A percentile compares a stretch with the other conserved stretches of the same genome.
These are phyloP conservation scores for Porites cylindrica DNA, from an alignment of 92 coral and sea anemone species.

Conservation along the genomic window DNA sequence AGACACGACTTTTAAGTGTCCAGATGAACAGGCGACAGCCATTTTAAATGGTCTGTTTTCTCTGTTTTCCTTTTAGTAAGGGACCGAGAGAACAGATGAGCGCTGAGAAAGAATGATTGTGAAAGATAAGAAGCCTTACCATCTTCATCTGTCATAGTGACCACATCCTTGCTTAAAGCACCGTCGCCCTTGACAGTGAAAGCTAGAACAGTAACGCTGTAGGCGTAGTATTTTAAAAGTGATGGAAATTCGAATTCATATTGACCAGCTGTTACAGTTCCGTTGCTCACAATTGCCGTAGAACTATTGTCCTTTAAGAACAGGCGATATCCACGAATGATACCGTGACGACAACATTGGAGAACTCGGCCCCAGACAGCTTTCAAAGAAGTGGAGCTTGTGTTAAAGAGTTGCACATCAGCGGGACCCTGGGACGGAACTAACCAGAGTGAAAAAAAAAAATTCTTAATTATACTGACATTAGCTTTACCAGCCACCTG, in stretches of 20 bases:
- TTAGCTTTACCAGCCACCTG: too few relatives aligned
- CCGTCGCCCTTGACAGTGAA: conserved; percentile 78
- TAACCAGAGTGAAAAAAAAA: not conserved
- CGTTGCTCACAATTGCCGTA: not conserved
- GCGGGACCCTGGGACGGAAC: conserved; percentile 64
- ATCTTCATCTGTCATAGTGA: conserved; percentile 75
- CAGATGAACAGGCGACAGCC: too few relatives aligned
- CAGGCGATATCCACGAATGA: conserved; percentile 74
- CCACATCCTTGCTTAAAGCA: conserved; percentile 20
- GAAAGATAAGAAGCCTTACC: conserved; percentile 36
- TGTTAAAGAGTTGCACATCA: conserved; percentile 34
- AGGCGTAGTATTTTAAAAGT: conserved; percentile 52
- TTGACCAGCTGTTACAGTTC: conserved; percentile 7
- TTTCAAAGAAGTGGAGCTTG: conserved; percentile 61
- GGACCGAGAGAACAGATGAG: too few relatives aligned
- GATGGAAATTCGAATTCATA: conserved; percentile 7
- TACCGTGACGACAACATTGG: conserved; percentile 50
- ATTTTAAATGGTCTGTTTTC: too few relatives aligned
- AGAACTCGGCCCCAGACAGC: conserved; percentile 65
- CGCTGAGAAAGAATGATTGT: too few relatives aligned
- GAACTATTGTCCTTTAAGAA: conserved; percentile 42
- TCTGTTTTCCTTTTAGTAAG: too few relatives aligned
- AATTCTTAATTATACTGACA: not conserved
- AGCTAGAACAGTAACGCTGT: conserved; percentile 57
- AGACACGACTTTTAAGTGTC: too few relatives aligned